Evolutionary conservation across 1,140 invertebrate genomes (phyloP).

Genomic region (Rhizoglyphus robini): DNA sequence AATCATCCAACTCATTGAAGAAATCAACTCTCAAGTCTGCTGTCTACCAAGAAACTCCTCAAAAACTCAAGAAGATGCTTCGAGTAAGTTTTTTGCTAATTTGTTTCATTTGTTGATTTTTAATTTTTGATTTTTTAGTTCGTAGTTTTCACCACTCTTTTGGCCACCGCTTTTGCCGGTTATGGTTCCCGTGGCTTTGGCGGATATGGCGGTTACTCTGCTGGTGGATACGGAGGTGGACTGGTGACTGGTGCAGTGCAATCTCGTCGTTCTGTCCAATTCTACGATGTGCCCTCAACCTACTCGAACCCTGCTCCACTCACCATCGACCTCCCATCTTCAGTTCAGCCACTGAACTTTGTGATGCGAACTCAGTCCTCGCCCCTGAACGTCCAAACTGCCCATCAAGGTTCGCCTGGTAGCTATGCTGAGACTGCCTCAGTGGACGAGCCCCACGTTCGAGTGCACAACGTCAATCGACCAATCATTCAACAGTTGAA

Average conservation of each 20-base stretch:
- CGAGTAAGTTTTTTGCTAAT: no score
- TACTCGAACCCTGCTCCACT: not conserved
- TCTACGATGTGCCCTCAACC: slow-evolving; percentile 14
- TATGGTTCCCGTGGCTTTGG: not conserved
- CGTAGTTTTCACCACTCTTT: not conserved
- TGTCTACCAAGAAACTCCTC: no score
- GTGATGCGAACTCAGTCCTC: not conserved
- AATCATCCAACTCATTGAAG: no score
- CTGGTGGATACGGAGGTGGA: slow-evolving; percentile 1
- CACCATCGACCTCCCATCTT: slow-evolving; percentile 7
- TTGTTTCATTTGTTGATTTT: no score
- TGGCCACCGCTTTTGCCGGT: not conserved
- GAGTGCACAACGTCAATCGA: not conserved
- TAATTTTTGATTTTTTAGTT: not conserved
- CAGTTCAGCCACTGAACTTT: not conserved
- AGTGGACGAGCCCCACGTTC: slow-evolving; percentile 13
- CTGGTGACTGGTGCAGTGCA: not conserved
- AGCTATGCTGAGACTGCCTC: not conserved
- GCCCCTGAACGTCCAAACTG: not conserved
- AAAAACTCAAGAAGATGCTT: not conserved
- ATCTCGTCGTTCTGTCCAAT: not conserved
- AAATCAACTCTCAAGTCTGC: no score
- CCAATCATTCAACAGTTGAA: slow-evolving; percentile 17
- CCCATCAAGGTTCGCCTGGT: slow-evolving; percentile 6
- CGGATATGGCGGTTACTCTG: slow-evolving; percentile 1